A percentile compares a stretch with the other conserved stretches of the same genome.
Conservation (phyloP, 1,140 invertebrate species). For the Cydia splendana region DNA sequence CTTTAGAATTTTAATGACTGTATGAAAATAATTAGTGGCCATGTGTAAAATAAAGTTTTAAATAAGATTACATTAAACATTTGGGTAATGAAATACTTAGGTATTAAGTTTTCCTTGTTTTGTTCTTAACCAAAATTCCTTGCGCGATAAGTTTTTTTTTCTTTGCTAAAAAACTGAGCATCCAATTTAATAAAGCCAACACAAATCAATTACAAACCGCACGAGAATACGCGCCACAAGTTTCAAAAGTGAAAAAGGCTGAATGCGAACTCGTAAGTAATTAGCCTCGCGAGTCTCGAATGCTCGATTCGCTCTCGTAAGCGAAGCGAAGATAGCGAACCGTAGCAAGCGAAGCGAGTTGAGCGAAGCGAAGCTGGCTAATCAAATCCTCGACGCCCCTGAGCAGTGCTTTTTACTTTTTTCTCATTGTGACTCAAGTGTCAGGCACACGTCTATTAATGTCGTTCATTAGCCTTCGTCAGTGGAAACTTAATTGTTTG, state of each 20-base stretch:
- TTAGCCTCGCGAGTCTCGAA: slow-evolving; percentile 14
- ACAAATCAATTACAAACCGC: slow-evolving; percentile 12
- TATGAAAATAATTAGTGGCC: not conserved
- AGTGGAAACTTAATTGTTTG: not conserved
- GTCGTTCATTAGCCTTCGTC: slow-evolving; percentile 12
- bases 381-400: slow-evolving; percentile 10
- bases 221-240: not conserved
- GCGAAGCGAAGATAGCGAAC: slow-evolving; percentile 11
- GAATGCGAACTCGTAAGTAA: slow-evolving; percentile 11
- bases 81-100: too few species aligned
- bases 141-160: not conserved
- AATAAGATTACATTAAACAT: not conserved
- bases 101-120: slow-evolving; percentile 9
- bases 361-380: slow-evolving; percentile 9
- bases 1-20: not conserved
- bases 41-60: not conserved
- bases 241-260: slow-evolving; percentile 13
- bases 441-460: not conserved
- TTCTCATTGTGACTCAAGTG: slow-evolving; percentile 10
- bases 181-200: not conserved
- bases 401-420: not conserved
- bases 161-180: not conserved
- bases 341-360: not conserved
- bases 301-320: not conserved
- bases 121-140: not conserved